phyloP scores from a whole-genome alignment of 2,888 invertebrate species.

The Amblyjoppa fuscipennis region DNA sequence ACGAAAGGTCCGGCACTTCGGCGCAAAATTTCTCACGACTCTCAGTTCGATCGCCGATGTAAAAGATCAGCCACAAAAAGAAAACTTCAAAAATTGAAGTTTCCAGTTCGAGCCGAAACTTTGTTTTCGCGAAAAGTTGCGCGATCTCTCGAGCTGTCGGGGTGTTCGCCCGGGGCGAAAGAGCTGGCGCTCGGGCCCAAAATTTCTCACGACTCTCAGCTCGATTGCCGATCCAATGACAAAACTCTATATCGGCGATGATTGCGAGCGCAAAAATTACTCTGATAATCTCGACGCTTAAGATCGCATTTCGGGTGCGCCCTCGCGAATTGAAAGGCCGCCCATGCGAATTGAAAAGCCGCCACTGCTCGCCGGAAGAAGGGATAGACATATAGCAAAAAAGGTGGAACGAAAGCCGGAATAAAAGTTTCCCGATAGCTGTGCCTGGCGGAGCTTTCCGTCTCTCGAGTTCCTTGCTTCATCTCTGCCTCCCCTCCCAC shows the following conservation, averaged over 20 bases:
- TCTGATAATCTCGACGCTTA: slow-evolving; percentile 42
- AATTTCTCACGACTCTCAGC: background rate
- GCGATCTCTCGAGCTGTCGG: too few relatives aligned
- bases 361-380: background rate
- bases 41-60: background rate
- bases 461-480: slow-evolving; percentile 65
- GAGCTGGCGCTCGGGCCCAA: too few relatives aligned
- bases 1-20: too few relatives aligned
- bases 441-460: slow-evolving; percentile 69
- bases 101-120: too few relatives aligned
- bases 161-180: too few relatives aligned
- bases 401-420: slow-evolving; percentile 76
- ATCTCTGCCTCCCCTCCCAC: slow-evolving; percentile 58
- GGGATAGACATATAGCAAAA: slow-evolving; percentile 57
- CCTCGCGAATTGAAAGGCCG: slow-evolving; percentile 52
- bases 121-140: background rate
- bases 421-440: slow-evolving; percentile 81
- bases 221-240: background rate
- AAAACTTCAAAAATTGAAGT: too few relatives aligned
- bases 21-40: background rate
- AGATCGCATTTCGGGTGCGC: slow-evolving; percentile 61
- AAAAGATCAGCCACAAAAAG: too few relatives aligned
- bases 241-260: too few relatives aligned
- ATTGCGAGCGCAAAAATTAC: background rate
- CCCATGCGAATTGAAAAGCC: slow-evolving; percentile 40